These are phyloP conservation scores for Caradrina kadenii DNA, from an alignment of 2,888 invertebrate genomes.

Conservation along the genomic window DNA sequence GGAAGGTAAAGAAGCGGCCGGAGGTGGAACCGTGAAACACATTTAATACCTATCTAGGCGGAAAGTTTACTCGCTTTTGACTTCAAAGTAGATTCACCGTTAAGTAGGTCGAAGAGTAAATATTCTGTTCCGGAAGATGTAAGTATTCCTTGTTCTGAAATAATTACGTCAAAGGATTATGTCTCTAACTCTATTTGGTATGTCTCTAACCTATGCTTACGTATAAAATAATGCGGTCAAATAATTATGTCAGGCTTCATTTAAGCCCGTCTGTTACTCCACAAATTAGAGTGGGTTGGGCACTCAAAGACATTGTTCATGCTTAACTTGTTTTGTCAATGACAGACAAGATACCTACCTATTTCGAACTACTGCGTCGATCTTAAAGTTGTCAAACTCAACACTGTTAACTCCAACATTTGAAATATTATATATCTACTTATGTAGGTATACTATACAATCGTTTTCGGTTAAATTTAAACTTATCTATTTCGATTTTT, in stretches of 20 bases:
- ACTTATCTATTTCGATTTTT: neutral
- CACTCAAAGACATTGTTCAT: conserved; percentile 2
- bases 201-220: neutral
- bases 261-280: neutral
- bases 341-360: neutral
- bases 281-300: conserved; percentile 1
- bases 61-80: conserved; percentile 49
- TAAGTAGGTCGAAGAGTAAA: conserved; percentile 32
- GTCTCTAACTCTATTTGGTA: neutral
- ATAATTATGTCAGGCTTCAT: neutral
- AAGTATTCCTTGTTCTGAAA: neutral
- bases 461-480: neutral
- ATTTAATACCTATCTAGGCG: conserved; percentile 47
- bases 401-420: too few relatives aligned
- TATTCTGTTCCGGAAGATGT: conserved; percentile 9
- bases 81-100: conserved; percentile 39
- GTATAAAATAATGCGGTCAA: neutral
- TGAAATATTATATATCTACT: too few relatives aligned
- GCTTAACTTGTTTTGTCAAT: conserved; percentile 1
- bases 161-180: neutral
- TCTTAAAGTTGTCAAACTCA: neutral
- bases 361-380: neutral
- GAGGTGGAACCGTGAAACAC: conserved; percentile 47
- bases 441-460: too few relatives aligned
- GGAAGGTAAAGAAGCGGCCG: conserved; percentile 35